Conservation (phyloP, 2,888 invertebrate genomes). For the Beris chalybata region DNA sequence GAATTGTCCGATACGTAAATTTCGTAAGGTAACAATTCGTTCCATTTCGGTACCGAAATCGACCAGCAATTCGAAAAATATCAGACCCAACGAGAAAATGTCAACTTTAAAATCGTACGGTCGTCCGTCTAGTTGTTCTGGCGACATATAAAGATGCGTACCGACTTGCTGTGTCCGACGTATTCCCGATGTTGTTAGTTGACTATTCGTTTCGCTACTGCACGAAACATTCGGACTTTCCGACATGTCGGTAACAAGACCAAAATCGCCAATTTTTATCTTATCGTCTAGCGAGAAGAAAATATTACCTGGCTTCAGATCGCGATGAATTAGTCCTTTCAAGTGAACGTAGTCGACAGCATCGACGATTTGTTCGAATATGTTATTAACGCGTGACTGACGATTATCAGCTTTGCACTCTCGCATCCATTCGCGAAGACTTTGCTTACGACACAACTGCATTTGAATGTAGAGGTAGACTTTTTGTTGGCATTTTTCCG, state of each 20-base stretch:
- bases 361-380: slow-evolving; percentile 88
- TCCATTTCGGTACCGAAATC: slow-evolving; percentile 93
- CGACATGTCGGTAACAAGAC: slow-evolving; percentile 88
- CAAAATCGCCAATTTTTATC: slow-evolving; percentile 97
- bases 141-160: slow-evolving; percentile 97
- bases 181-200: slow-evolving; percentile 15
- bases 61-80: slow-evolving; percentile 88
- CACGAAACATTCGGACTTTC: slow-evolving; percentile 58
- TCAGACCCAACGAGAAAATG: slow-evolving; percentile 91
- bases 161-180: slow-evolving; percentile 71
- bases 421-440: slow-evolving; percentile 87
- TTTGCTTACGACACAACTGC: slow-evolving; percentile 90
- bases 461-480: slow-evolving; percentile 95
- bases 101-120: slow-evolving; percentile 90
- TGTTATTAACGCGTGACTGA: slow-evolving; percentile 61
- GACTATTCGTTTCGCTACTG: slow-evolving; percentile 39
- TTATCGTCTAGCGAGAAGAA: slow-evolving; percentile 89
- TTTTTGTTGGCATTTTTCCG: slow-evolving; percentile 50
- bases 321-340: slow-evolving; percentile 91
- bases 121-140: slow-evolving; percentile 80
- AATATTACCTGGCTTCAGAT: slow-evolving; percentile 92
- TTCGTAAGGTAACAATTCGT: slow-evolving; percentile 68
- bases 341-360: slow-evolving; percentile 96
- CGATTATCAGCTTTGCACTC: slow-evolving; percentile 60
- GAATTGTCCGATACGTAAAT: slow-evolving; percentile 68